A percentile compares a stretch with the other conserved stretches of the same genome.
These are phyloP conservation scores for Acleris cristana DNA, from an alignment of 2,888 invertebrate genomes.

Conservation along the genomic window DNA sequence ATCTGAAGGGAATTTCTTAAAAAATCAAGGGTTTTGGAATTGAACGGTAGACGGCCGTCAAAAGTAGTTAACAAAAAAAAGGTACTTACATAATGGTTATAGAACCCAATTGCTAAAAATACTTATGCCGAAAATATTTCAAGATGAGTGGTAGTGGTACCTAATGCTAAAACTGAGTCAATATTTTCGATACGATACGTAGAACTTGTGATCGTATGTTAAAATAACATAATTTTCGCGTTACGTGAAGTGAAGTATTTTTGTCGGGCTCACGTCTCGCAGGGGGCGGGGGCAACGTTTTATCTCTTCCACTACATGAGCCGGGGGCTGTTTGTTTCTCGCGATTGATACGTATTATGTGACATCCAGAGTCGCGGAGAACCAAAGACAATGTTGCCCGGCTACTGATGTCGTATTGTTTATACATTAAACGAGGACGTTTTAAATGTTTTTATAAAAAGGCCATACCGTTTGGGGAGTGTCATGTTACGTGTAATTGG, in stretches of 20 bases:
- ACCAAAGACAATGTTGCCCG: slow-evolving; percentile 16
- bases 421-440: slow-evolving; percentile 4
- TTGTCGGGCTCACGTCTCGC: slow-evolving; percentile 11
- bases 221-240: slow-evolving; percentile 12
- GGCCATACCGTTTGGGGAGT: neutral
- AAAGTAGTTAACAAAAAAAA: too few relatives aligned
- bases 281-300: slow-evolving; percentile 45
- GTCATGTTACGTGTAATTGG: too few relatives aligned
- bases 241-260: slow-evolving; percentile 8
- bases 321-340: slow-evolving; percentile 62
- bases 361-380: slow-evolving; percentile 47
- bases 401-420: slow-evolving; percentile 7
- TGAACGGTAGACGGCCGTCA: too few relatives aligned
- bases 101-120: too few relatives aligned
- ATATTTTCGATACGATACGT: too few relatives aligned
- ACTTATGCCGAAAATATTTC: too few relatives aligned
- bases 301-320: slow-evolving; percentile 74
- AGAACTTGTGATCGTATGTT: too few relatives aligned
- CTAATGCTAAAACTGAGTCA: too few relatives aligned
- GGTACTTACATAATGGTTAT: too few relatives aligned
- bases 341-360: slow-evolving; percentile 64
- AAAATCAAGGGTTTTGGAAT: too few relatives aligned
- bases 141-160: too few relatives aligned
- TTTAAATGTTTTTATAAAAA: neutral
- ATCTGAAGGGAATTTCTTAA: too few relatives aligned